Evolutionary conservation across 2,888 invertebrate genomes (phyloP).

Genomic region (Cerastis leucographa): DNA sequence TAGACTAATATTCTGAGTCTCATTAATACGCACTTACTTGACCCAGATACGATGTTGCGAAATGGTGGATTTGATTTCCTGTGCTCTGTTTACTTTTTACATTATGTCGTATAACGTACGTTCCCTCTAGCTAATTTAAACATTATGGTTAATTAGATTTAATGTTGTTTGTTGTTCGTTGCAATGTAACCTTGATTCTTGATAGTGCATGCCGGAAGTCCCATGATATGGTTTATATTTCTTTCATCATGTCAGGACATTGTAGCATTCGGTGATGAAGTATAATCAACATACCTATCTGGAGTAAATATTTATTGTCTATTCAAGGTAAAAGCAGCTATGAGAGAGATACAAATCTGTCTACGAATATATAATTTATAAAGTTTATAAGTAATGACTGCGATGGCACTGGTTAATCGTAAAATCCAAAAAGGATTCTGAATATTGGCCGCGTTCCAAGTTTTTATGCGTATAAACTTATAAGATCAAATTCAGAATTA

Average conservation of each 20-base stretch:
- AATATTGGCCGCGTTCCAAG: slow-evolving; percentile 72
- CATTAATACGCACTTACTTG: slow-evolving; percentile 74
- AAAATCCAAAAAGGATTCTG: slow-evolving; percentile 64
- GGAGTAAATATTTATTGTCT: slow-evolving; percentile 25
- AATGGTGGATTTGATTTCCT: slow-evolving; percentile 68
- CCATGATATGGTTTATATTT: slow-evolving; percentile 18
- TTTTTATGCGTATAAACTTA: slow-evolving; percentile 65
- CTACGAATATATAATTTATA: slow-evolving; percentile 67
- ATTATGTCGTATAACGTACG: slow-evolving; percentile 26
- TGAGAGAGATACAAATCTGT: slow-evolving; percentile 49
- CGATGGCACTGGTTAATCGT: slow-evolving; percentile 69
- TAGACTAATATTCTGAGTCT: slow-evolving; percentile 69
- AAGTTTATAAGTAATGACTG: slow-evolving; percentile 62
- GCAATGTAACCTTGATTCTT: slow-evolving; percentile 37
- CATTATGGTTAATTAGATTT: slow-evolving; percentile 61
- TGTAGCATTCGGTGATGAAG: slow-evolving; percentile 2
- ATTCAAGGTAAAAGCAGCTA: slow-evolving; percentile 33
- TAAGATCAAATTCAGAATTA: slow-evolving; percentile 43
- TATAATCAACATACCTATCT: slow-evolving; percentile 16
- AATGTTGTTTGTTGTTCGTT: slow-evolving; percentile 35
- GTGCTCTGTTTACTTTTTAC: slow-evolving; percentile 58
- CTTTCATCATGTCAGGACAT: slow-evolving; percentile 25
- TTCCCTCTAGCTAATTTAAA: slow-evolving; percentile 24
- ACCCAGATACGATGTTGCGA: slow-evolving; percentile 76
- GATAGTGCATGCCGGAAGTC: slow-evolving; percentile 26